phyloP scores from a whole-genome alignment of 1,140 invertebrate genomes.

The Choristoneura fumiferana region DNA sequence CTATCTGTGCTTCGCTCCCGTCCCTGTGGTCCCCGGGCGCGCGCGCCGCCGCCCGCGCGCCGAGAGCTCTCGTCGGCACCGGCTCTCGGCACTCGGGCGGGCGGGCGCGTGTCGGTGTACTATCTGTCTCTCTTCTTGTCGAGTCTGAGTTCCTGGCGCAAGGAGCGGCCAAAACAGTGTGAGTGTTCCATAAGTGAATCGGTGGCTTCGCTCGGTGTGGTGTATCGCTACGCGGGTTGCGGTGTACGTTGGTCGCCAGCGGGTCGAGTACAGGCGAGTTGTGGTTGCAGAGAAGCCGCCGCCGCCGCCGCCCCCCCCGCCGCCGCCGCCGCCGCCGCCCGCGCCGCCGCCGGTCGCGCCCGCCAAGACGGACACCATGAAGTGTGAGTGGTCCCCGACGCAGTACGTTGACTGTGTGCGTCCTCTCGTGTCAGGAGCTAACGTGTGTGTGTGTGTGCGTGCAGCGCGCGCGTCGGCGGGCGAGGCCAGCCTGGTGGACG shows the following conservation, averaged over 20 bases:
- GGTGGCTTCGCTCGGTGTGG: constrained; percentile 14
- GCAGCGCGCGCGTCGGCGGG: constrained; percentile 37
- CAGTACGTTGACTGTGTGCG: too few species aligned
- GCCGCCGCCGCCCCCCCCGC: constrained; percentile 38
- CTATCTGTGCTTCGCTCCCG: constrained; percentile 28
- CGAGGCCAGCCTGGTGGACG: constrained; percentile 81
- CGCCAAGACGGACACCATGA: constrained; percentile 56
- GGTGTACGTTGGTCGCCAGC: background rate
- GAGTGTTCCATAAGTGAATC: constrained; percentile 23
- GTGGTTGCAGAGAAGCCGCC: constrained; percentile 23
- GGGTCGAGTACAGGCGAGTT: background rate
- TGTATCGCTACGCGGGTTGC: too few species aligned
- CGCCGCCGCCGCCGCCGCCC: constrained; percentile 28
- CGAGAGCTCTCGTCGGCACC: too few species aligned
- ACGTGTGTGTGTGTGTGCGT: too few species aligned
- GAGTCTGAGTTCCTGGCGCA: too few species aligned
- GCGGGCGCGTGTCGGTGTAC: background rate
- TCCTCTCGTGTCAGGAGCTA: too few species aligned
- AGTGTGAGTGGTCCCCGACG: constrained; percentile 44
- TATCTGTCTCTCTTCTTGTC: background rate
- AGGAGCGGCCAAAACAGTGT: background rate
- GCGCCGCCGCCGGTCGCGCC: constrained; percentile 21
- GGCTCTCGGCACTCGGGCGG: constrained; percentile 15
- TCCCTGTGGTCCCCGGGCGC: constrained; percentile 17
- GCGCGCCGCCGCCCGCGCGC: too few species aligned